A percentile compares a stretch with the other conserved stretches of the same genome.
These are phyloP conservation scores for Pyrocephalus nanus DNA, from an alignment of 2,797 vertebrate genomes.

Conservation along the genomic window DNA sequence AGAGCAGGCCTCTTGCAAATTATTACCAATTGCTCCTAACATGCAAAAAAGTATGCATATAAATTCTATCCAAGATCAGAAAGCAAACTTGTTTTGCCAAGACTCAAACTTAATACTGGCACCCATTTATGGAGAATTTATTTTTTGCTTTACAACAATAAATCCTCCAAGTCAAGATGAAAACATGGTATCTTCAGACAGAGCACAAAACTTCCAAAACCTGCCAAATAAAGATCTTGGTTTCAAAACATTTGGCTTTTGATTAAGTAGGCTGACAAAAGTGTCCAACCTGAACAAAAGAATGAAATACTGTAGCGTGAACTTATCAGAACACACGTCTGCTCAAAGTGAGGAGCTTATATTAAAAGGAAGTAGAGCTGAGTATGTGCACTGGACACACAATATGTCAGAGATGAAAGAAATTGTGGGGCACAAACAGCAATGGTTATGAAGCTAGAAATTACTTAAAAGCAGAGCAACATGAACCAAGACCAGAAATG, in stretches of 20 bases:
- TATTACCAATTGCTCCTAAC: background rate
- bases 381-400: background rate
- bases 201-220: background rate
- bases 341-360: background rate
- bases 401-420: background rate
- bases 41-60: background rate
- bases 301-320: background rate
- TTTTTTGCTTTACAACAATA: background rate
- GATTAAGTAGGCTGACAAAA: background rate
- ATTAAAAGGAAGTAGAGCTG: background rate
- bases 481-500: background rate
- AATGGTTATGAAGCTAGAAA: rapidly evolving
- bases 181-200: background rate
- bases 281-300: background rate
- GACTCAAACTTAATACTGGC: background rate
- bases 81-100: background rate
- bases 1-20: background rate
- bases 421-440: background rate
- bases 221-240: background rate
- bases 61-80: background rate
- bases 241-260: background rate
- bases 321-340: background rate
- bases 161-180: background rate
- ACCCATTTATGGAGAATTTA: rapidly evolving
- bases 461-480: background rate